Evolutionary conservation across 2,113 vertebrate genomes (phyloP).

Genomic region (Odontophorus gujanensis): DNA sequence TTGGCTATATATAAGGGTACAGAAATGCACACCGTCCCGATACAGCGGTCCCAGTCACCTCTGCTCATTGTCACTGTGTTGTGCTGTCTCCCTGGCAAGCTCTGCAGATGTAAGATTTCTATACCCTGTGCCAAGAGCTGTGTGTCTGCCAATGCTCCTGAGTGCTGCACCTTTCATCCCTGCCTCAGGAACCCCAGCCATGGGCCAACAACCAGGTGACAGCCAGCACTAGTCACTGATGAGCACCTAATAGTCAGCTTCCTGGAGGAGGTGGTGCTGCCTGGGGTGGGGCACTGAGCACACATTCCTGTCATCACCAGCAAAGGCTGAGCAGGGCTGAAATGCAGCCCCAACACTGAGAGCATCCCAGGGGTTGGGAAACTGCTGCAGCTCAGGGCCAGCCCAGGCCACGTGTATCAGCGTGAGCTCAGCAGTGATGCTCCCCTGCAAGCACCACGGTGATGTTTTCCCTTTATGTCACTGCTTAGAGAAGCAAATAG

Average conservation of each 20-base stretch:
- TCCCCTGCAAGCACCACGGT: neutral
- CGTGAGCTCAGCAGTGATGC: neutral
- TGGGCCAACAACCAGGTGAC: fast-evolving
- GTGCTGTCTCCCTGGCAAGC: fast-evolving
- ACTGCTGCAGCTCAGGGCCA: neutral
- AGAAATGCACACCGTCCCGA: neutral
- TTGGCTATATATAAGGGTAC: neutral
- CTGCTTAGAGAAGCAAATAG: neutral
- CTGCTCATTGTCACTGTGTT: neutral
- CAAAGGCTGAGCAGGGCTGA: neutral
- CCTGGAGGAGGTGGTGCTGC: neutral
- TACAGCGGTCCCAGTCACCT: fast-evolving
- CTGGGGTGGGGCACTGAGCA: neutral
- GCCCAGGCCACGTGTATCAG: neutral
- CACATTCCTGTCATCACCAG: neutral
- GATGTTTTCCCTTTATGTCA: neutral
- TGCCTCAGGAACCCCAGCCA: neutral
- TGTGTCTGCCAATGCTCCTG: neutral
- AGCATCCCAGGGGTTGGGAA: neutral
- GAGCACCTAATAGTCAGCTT: neutral
- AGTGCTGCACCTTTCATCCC: fast-evolving
- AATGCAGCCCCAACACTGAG: neutral
- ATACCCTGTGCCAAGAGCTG: neutral
- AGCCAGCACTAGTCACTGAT: neutral
- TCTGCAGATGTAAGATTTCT: neutral